Percentiles rank a stretch among this genome's conserved stretches.
Conservation (phyloP, 2,888 invertebrate genomes). For the Agrotis ipsilon region DNA sequence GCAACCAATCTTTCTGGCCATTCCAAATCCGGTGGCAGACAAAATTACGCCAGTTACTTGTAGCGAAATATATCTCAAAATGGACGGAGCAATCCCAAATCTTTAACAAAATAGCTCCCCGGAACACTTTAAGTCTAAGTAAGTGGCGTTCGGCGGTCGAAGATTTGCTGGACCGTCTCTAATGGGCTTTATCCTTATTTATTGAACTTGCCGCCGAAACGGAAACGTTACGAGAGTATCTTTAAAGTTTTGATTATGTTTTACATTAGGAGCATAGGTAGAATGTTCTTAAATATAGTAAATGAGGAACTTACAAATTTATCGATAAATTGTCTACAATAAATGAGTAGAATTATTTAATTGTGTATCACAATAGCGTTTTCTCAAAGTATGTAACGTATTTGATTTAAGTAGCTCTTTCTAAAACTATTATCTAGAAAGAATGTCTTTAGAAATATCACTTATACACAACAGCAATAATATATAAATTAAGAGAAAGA, state of each 20-base stretch:
- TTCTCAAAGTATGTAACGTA: no score
- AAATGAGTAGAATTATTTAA: no score
- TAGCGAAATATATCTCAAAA: conserved; percentile 82
- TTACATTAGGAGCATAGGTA: conserved; percentile 27
- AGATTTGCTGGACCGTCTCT: conserved; percentile 91
- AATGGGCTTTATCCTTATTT: conserved; percentile 91
- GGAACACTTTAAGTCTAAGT: conserved; percentile 91
- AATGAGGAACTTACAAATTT: background rate
- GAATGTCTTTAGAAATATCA: no score
- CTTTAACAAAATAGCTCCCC: conserved; percentile 87
- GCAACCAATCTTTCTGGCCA: conserved; percentile 36
- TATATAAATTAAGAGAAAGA: no score
- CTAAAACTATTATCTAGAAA: no score
- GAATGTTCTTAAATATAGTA: background rate
- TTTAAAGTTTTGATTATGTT: conserved; percentile 76
- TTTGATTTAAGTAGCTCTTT: no score
- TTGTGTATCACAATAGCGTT: no score
- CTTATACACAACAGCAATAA: no score
- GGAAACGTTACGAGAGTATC: conserved; percentile 80
- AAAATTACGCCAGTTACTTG: conserved; percentile 66
- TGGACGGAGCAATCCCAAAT: conserved; percentile 88
- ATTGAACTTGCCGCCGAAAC: conserved; percentile 83
- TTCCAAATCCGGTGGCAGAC: conserved; percentile 48
- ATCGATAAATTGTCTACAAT: no score
- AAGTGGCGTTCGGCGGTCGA: conserved; percentile 90